phyloP scores from a whole-genome alignment of 1,140 invertebrate species.

The Chrysomallon squamiferum region DNA sequence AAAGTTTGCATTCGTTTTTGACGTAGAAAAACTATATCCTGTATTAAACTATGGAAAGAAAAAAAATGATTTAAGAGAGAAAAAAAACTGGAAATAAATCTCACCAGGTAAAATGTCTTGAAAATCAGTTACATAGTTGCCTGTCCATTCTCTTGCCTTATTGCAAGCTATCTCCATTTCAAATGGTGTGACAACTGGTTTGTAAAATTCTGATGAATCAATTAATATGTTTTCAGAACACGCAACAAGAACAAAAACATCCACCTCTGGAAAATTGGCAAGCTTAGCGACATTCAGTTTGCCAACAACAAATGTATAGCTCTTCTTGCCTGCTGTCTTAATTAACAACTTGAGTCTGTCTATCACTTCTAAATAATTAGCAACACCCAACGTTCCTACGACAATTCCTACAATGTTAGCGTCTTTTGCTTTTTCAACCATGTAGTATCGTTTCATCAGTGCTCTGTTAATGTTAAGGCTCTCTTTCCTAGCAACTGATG shows the following conservation, averaged over 20 bases:
- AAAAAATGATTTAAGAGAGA: no score
- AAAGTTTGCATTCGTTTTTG: no score
- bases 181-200: slow-evolving; percentile 88
- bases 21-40: no score
- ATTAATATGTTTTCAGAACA: slow-evolving; percentile 86
- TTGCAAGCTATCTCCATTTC: slow-evolving; percentile 90
- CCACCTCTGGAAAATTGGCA: slow-evolving; percentile 91
- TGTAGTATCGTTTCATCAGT: slow-evolving; percentile 80
- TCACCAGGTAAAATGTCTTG: slow-evolving; percentile 74
- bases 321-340: slow-evolving; percentile 79
- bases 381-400: slow-evolving; percentile 84
- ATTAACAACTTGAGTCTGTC: slow-evolving; percentile 76
- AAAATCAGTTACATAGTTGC: slow-evolving; percentile 79
- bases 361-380: slow-evolving; percentile 82
- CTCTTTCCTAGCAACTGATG: slow-evolving; percentile 38
- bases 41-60: no score
- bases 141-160: slow-evolving; percentile 68
- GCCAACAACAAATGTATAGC: slow-evolving; percentile 89
- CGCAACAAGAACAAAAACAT: slow-evolving; percentile 87
- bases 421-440: slow-evolving; percentile 89
- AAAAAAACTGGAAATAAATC: no score
- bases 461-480: slow-evolving; percentile 52
- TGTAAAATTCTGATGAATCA: slow-evolving; percentile 84
- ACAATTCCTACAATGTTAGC: slow-evolving; percentile 85
- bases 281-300: slow-evolving; percentile 91